Conservation (phyloP, 2,113 vertebrate genomes). For the Amphiprion percula region DNA sequence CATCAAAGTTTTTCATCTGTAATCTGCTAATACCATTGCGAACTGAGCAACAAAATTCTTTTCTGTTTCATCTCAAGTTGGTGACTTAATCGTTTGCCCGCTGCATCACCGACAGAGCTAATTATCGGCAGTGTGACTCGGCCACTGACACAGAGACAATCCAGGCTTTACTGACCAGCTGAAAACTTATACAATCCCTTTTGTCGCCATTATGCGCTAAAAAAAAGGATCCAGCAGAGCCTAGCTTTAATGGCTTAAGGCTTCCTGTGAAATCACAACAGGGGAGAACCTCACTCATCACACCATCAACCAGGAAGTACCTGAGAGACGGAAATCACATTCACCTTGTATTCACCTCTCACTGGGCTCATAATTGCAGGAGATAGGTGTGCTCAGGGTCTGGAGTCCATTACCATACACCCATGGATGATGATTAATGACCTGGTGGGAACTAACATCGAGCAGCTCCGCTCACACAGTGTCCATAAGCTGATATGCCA, state of each 20-base stretch:
- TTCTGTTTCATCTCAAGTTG: slow-evolving; percentile 17
- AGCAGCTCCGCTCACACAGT: slow-evolving; percentile 58
- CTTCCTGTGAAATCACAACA: slow-evolving; percentile 53
- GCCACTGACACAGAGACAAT: slow-evolving; percentile 9
- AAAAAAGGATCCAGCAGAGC: slow-evolving; percentile 48
- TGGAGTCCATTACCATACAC: slow-evolving; percentile 77
- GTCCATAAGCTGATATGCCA: slow-evolving; percentile 44
- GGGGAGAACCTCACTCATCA: slow-evolving; percentile 56
- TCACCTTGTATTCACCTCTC: slow-evolving; percentile 81
- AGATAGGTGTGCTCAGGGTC: slow-evolving; percentile 70
- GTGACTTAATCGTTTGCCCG: slow-evolving; percentile 15
- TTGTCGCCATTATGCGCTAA: slow-evolving; percentile 16
- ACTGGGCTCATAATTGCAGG: slow-evolving; percentile 81
- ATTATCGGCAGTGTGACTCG: slow-evolving; percentile 36
- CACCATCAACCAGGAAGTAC: slow-evolving; percentile 63
- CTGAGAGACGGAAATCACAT: slow-evolving; percentile 78
- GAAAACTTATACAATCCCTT: slow-evolving; percentile 31
- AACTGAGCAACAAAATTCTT: not conserved
- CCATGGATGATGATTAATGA: slow-evolving; percentile 83
- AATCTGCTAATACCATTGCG: not conserved
- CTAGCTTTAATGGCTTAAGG: slow-evolving; percentile 54
- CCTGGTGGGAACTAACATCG: slow-evolving; percentile 70
- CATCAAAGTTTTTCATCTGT: not conserved
- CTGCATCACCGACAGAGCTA: slow-evolving; percentile 25
- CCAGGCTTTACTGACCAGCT: slow-evolving; percentile 26